A percentile compares a stretch with the other conserved stretches of the same genome.
These are phyloP conservation scores for Siniperca obscura DNA, from an alignment of 2,797 vertebrate genomes.

Conservation along the genomic window DNA sequence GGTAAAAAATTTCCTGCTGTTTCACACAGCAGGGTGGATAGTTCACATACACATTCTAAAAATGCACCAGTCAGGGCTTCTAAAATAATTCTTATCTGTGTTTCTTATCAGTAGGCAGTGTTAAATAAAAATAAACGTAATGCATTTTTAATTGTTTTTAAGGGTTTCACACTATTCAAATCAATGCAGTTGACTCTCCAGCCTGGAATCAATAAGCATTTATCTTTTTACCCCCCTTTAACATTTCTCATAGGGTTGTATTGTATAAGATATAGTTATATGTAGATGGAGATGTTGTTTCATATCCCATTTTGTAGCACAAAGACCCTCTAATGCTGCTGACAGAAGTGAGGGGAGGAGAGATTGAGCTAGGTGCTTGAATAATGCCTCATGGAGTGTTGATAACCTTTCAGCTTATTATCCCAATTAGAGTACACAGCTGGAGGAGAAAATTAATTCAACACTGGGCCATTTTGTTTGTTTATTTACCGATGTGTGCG, in stretches of 20 bases:
- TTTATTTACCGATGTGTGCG: slow-evolving; percentile 80
- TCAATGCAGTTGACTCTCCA: not conserved
- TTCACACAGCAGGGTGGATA: not conserved
- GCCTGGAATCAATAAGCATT: not conserved
- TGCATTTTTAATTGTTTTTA: slow-evolving; percentile 3
- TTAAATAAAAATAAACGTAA: slow-evolving; percentile 1
- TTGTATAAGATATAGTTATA: not conserved
- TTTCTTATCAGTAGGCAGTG: not conserved
- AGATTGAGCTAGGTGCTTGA: slow-evolving; percentile 68
- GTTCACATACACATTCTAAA: not conserved
- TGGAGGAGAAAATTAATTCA: slow-evolving; percentile 83
- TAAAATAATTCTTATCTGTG: not conserved
- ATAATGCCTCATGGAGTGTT: slow-evolving; percentile 76
- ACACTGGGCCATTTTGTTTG: slow-evolving; percentile 76
- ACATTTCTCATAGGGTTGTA: not conserved
- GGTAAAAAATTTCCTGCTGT: not conserved
- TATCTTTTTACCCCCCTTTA: not conserved
- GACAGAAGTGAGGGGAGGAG: slow-evolving; percentile 33
- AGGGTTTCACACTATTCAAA: not conserved
- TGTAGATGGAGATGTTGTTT: slow-evolving; percentile 8
- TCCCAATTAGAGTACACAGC: slow-evolving; percentile 86
- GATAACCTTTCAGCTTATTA: slow-evolving; percentile 87
- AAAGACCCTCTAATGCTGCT: slow-evolving; percentile 16
- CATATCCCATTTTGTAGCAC: slow-evolving; percentile 20
- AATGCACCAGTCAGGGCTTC: not conserved